phyloP scores from a whole-genome alignment of 2,113 vertebrate genomes.

The Oryzias woworae region DNA sequence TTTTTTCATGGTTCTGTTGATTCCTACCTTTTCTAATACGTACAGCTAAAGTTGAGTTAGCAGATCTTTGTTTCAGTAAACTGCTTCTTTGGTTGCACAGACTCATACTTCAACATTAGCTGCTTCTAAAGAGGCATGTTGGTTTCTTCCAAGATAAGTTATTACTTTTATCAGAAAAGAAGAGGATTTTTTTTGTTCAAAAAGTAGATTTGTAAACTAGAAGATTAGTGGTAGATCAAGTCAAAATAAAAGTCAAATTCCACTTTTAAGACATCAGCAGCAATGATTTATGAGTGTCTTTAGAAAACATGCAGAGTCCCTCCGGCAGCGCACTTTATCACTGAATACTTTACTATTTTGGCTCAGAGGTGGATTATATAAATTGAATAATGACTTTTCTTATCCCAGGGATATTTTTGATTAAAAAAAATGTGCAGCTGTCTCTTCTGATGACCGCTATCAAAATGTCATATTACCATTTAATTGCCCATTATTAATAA shows the following conservation, averaged over 20 bases:
- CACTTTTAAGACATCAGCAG: constrained; percentile 20
- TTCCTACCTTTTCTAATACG: too few relatives aligned
- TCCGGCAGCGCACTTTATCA: constrained; percentile 53
- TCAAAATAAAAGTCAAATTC: constrained; percentile 8
- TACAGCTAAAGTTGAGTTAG: too few relatives aligned
- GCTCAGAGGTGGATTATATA: constrained; percentile 45
- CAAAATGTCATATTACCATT: constrained; percentile 8
- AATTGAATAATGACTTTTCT: constrained; percentile 37
- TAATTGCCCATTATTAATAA: constrained; percentile 18
- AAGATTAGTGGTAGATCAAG: neutral
- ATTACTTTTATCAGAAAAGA: neutral
- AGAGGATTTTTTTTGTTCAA: neutral
- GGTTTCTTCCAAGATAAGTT: neutral
- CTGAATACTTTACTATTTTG: constrained; percentile 55
- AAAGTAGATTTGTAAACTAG: constrained; percentile 2
- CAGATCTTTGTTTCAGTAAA: too few relatives aligned
- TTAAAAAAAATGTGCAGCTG: constrained; percentile 49
- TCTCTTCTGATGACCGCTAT: constrained; percentile 25
- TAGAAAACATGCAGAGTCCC: constrained; percentile 34
- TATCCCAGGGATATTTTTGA: constrained; percentile 31
- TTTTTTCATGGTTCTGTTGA: too few relatives aligned
- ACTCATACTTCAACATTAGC: too few relatives aligned
- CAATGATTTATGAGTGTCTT: constrained; percentile 57
- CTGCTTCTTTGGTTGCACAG: too few relatives aligned
- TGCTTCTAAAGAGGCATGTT: too few relatives aligned